Percentiles rank a stretch among this genome's conserved stretches.
These are phyloP conservation scores for Gymnothorax javanicus DNA, from an alignment of 2,797 vertebrate species.

Conservation along the genomic window DNA sequence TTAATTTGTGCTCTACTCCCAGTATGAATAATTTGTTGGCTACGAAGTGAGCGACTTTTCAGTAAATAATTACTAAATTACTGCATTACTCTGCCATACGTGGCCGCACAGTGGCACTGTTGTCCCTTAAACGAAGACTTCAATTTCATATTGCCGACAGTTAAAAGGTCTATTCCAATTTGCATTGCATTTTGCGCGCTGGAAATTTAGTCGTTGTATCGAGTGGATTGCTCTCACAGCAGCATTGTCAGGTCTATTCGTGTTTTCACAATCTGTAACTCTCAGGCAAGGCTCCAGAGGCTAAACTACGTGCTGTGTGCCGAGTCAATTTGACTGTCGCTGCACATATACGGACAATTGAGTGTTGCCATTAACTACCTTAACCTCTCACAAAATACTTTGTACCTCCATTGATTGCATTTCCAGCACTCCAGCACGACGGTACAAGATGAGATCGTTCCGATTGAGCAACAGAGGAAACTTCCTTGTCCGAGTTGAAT, in stretches of 20 bases:
- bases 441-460: background rate
- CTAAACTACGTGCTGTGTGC: too few species aligned
- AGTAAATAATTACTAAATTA: background rate
- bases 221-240: too few species aligned
- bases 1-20: background rate
- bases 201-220: background rate
- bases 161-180: background rate
- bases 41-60: background rate
- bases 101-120: conserved; percentile 10
- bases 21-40: background rate
- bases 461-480: conserved; percentile 19
- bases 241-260: too few species aligned
- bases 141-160: background rate
- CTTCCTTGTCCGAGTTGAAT: conserved; percentile 23
- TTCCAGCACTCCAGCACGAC: background rate
- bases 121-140: background rate
- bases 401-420: background rate
- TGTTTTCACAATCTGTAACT: background rate
- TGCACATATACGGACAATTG: background rate
- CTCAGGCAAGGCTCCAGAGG: background rate
- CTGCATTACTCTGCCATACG: background rate
- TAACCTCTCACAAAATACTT: background rate
- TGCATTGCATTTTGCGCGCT: background rate
- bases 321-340: background rate
- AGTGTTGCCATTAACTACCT: background rate